Percentiles rank a stretch among this genome's conserved stretches.
phyloP scores from a whole-genome alignment of 2,113 vertebrate species.

The Odontesthes bonariensis region DNA sequence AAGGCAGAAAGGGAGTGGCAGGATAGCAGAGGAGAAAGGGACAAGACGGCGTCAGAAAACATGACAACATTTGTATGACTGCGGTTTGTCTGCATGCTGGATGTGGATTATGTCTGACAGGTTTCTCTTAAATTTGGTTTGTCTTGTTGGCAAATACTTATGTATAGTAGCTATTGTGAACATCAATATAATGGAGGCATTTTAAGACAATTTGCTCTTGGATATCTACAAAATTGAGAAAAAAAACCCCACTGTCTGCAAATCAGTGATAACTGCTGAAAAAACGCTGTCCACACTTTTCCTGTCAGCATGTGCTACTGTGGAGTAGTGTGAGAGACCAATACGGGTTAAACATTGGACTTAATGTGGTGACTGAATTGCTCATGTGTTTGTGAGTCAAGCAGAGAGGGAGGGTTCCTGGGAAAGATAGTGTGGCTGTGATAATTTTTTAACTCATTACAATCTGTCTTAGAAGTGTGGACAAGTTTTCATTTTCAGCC shows the following conservation, averaged over 20 bases:
- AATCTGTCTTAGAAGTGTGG: constrained; percentile 4
- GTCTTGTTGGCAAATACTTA: neutral
- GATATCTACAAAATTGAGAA: neutral
- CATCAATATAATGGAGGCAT: neutral
- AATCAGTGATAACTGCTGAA: neutral
- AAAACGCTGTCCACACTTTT: neutral
- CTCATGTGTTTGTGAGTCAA: constrained; percentile 80
- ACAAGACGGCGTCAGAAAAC: constrained; percentile 13
- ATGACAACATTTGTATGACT: constrained; percentile 22
- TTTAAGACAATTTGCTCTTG: neutral
- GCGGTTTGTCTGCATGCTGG: neutral
- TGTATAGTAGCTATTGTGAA: neutral
- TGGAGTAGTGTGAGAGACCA: constrained; percentile 20
- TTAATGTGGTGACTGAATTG: constrained; percentile 50
- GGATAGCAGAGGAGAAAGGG: constrained; percentile 24
- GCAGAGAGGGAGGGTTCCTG: constrained; percentile 33
- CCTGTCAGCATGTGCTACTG: constrained; percentile 5
- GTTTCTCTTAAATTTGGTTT: neutral
- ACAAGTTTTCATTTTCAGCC: constrained; percentile 38
- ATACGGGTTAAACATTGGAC: constrained; percentile 63
- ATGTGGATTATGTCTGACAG: constrained; percentile 28
- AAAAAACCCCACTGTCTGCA: neutral
- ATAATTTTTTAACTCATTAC: constrained; percentile 67
- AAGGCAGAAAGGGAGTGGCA: constrained; percentile 41
- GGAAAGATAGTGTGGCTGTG: constrained; percentile 48